Conservation (phyloP, 2,888 invertebrate genomes). For the Athalia cordata region DNA sequence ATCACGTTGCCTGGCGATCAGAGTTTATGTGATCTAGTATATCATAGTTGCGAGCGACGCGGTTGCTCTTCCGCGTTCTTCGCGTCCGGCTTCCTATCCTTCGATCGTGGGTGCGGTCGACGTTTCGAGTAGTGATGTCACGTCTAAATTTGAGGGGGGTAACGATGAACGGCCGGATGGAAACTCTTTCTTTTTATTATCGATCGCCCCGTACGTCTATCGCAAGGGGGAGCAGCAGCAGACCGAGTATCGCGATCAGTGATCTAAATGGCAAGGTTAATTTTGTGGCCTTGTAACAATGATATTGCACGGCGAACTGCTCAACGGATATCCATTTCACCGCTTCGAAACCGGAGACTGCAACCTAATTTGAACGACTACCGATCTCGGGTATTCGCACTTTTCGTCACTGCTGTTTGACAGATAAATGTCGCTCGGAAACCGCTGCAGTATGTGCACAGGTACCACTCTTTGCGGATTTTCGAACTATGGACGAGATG, state of each 20-base stretch:
- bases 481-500: neutral
- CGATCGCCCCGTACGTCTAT: neutral
- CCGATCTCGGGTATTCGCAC: neutral
- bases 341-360: conserved; percentile 37
- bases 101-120: conserved; percentile 27
- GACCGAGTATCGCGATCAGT: conserved; percentile 8
- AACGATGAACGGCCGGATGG: conserved; percentile 10
- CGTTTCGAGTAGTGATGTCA: conserved; percentile 10
- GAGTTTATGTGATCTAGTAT: conserved; percentile 41
- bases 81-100: conserved; percentile 37
- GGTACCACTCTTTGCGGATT: neutral
- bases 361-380: neutral
- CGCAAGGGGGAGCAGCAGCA: neutral
- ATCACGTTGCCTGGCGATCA: conserved; percentile 33
- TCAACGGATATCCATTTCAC: conserved; percentile 35
- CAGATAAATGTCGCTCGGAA: neutral
- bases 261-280: conserved; percentile 45
- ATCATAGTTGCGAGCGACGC: conserved; percentile 26
- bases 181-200: conserved; percentile 15
- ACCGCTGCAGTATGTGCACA: neutral
- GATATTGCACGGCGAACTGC: conserved; percentile 34
- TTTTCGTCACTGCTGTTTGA: neutral
- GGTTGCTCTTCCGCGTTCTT: conserved; percentile 42
- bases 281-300: conserved; percentile 27
- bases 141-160: conserved; percentile 23